Evolutionary conservation across 2,113 vertebrate species (phyloP).

Genomic region (Gambusia affinis): DNA sequence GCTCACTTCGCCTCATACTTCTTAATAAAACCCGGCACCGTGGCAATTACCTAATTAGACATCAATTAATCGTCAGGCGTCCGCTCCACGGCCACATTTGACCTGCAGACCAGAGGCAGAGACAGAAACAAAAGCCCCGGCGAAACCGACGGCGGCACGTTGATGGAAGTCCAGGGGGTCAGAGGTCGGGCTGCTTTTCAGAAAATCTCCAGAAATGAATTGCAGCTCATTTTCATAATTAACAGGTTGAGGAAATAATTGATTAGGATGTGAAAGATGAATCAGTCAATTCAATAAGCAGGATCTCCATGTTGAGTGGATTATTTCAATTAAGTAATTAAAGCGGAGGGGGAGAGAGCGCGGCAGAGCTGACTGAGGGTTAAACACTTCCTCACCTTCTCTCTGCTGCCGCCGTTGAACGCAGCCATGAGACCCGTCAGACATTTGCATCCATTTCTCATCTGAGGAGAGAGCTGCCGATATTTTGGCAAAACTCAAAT

Average conservation of each 20-base stretch:
- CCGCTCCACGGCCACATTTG: constrained; percentile 50
- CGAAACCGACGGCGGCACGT: constrained; percentile 35
- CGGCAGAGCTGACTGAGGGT: constrained; percentile 62
- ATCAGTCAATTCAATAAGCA: constrained; percentile 61
- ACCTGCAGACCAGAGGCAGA: constrained; percentile 42
- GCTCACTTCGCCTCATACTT: constrained; percentile 34
- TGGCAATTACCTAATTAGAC: constrained; percentile 76
- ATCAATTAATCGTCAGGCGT: constrained; percentile 69
- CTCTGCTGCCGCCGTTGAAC: not conserved
- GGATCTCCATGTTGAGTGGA: constrained; percentile 51
- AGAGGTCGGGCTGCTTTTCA: constrained; percentile 39
- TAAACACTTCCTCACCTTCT: constrained; percentile 31
- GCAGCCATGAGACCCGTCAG: too few species aligned
- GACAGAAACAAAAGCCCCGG: constrained; percentile 7
- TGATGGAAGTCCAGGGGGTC: constrained; percentile 40
- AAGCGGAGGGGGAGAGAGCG: constrained; percentile 48
- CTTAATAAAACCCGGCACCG: constrained; percentile 72
- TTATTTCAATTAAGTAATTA: constrained; percentile 69
- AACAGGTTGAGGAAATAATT: constrained; percentile 64
- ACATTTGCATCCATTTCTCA: not conserved
- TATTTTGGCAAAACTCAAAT: not conserved
- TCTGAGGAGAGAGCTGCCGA: not conserved
- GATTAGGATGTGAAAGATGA: constrained; percentile 64
- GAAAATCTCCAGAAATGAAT: constrained; percentile 47
- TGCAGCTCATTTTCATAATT: constrained; percentile 65